These are phyloP conservation scores for Stomatorhinus walkeri DNA, from an alignment of 2,797 vertebrate species.

Conservation along the genomic window DNA sequence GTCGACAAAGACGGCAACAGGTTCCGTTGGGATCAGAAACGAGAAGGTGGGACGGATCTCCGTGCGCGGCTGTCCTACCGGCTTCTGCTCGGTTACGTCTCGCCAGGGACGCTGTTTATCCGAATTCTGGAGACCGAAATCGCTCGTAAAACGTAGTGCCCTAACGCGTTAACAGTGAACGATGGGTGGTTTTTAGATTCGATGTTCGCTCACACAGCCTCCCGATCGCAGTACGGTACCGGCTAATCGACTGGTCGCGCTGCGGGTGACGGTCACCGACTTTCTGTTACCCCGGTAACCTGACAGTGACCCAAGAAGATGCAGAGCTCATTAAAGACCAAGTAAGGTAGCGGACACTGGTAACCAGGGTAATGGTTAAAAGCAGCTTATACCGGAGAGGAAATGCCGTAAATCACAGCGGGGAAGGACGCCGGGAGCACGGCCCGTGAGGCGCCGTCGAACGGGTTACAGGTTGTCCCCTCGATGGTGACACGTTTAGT, in stretches of 20 bases:
- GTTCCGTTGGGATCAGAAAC: not conserved
- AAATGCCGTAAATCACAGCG: not conserved
- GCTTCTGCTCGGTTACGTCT: not conserved
- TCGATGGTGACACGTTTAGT: not conserved
- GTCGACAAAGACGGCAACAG: conserved; percentile 11
- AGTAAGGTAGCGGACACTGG: not conserved
- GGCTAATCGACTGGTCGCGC: not conserved
- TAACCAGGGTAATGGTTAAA: not conserved
- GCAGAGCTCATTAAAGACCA: not conserved
- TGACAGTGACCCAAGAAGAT: not conserved
- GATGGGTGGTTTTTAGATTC: not conserved
- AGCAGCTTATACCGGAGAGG: not conserved
- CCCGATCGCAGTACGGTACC: not conserved
- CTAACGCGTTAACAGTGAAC: not conserved
- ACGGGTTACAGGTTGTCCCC: not conserved
- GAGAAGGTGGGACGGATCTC: not conserved
- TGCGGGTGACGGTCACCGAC: not conserved
- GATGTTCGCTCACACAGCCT: not conserved
- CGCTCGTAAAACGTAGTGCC: not conserved
- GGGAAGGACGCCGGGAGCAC: not conserved
- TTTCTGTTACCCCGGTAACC: not conserved
- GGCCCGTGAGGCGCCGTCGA: not conserved
- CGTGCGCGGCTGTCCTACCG: not conserved
- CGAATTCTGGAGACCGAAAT: not conserved
- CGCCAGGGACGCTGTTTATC: not conserved